A percentile compares a stretch with the other conserved stretches of the same genome.
Conservation (phyloP, 2,888 invertebrate species). For the Celastrina argiolus region DNA sequence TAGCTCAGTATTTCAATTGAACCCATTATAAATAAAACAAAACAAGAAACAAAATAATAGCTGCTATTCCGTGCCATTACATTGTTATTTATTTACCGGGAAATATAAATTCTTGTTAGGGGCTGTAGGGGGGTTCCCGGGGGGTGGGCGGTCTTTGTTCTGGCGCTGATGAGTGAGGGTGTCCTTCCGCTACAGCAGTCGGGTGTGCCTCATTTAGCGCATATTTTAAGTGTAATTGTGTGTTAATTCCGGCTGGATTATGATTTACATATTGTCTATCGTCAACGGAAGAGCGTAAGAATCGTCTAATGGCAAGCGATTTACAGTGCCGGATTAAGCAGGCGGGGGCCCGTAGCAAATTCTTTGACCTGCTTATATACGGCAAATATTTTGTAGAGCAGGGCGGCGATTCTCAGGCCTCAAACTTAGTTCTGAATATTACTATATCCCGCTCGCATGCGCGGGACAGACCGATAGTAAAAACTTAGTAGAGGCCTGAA, state of each 20-base stretch:
- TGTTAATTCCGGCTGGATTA: not conserved
- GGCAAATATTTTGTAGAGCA: too few species aligned
- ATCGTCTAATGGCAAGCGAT: too few species aligned
- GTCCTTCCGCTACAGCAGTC: not conserved
- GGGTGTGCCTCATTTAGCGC: not conserved
- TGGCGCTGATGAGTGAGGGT: not conserved
- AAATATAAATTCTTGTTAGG: not conserved
- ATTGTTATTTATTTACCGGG: not conserved
- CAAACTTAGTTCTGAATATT: too few species aligned
- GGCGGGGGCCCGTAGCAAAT: too few species aligned
- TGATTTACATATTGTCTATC: not conserved
- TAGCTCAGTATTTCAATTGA: not conserved
- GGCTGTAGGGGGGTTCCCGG: too few species aligned
- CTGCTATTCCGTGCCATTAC: not conserved
- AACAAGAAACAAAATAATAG: not conserved
- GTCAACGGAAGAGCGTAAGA: not conserved
- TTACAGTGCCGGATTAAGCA: too few species aligned
- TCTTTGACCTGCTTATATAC: too few species aligned
- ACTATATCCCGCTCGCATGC: too few species aligned
- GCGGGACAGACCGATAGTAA: too few species aligned
- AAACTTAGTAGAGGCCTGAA: too few species aligned
- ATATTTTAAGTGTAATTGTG: not conserved
- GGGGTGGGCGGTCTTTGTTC: not conserved
- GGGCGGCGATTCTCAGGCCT: too few species aligned
- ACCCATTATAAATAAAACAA: not conserved